phyloP scores from a whole-genome alignment of 2,797 vertebrate genomes.

The Gephyroberyx darwinii region DNA sequence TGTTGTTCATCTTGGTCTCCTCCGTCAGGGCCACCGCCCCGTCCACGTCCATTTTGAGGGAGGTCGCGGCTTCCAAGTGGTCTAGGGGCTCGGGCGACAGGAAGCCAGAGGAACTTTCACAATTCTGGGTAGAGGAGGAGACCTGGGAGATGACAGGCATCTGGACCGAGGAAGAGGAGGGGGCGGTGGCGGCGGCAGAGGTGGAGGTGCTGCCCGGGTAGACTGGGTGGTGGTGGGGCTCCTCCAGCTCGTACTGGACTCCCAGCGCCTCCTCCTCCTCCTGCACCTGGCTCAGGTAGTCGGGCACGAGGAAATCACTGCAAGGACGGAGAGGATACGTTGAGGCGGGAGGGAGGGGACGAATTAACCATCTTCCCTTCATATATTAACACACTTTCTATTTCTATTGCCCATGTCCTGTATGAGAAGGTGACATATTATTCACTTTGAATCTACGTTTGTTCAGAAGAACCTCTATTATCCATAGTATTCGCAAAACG shows the following conservation, averaged over 20 bases:
- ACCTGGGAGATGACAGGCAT: conserved; percentile 99
- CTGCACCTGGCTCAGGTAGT: conserved; percentile 98
- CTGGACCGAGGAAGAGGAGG: conserved; percentile 92
- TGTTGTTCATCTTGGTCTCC: conserved; percentile 75
- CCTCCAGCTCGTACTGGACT: conserved; percentile 92
- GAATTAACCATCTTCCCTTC: neutral
- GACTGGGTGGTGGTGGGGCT: conserved; percentile 72
- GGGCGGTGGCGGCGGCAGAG: conserved; percentile 59
- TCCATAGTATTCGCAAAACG: too few relatives aligned
- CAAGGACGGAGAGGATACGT: conserved; percentile 43
- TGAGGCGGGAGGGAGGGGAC: neutral
- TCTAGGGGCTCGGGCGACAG: conserved; percentile 82
- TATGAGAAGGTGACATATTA: neutral
- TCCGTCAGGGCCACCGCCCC: conserved; percentile 69
- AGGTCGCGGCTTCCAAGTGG: conserved; percentile 85
- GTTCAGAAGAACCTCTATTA: too few relatives aligned
- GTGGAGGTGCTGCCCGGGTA: conserved; percentile 67
- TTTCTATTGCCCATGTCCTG: neutral
- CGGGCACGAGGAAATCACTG: conserved; percentile 98
- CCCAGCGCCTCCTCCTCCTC: conserved; percentile 92
- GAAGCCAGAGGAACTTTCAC: conserved; percentile 88
- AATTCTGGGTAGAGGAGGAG: conserved; percentile 97
- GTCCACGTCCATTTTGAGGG: conserved; percentile 59
- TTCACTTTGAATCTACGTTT: too few relatives aligned
- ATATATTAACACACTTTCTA: neutral